Evolutionary conservation across 1,140 invertebrate species (phyloP).

Genomic region (Lepidurus apus): DNA sequence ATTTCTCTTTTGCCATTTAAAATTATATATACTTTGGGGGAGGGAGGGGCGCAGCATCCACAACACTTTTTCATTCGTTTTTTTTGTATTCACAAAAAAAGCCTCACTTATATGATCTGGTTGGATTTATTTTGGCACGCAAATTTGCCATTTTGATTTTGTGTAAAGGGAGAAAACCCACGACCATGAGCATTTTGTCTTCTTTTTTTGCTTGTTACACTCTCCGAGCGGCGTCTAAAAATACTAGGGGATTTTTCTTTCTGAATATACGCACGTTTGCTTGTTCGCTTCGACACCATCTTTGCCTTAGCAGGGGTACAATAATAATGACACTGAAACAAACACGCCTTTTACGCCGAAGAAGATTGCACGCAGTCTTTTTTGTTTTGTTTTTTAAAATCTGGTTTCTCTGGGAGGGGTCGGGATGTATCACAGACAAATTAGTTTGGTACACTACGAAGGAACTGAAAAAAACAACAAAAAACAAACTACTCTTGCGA

Average conservation of each 20-base stretch:
- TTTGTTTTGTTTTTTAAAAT: background rate
- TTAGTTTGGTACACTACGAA: conserved; percentile 9
- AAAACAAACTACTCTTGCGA: background rate
- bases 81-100: background rate
- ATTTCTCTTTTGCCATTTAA: background rate
- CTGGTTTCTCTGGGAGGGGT: conserved; percentile 9
- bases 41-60: background rate
- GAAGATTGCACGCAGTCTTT: background rate
- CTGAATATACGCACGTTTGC: background rate
- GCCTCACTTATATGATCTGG: background rate
- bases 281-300: background rate
- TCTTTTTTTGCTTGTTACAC: background rate
- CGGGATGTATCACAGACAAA: conserved; percentile 21
- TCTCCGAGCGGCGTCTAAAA: background rate
- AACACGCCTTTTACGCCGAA: background rate
- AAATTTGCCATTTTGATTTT: conserved; percentile 20
- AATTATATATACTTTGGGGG: background rate
- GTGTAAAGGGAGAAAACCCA: background rate
- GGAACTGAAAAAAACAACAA: background rate
- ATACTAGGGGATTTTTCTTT: background rate
- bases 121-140: conserved; percentile 1
- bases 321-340: background rate
- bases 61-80: background rate
- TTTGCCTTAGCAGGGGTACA: background rate
- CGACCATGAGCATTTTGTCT: conserved; percentile 18